Base-by-base conservation (phyloP, 2,888 invertebrate genomes). In the Ochropleura plecta region DNA sequence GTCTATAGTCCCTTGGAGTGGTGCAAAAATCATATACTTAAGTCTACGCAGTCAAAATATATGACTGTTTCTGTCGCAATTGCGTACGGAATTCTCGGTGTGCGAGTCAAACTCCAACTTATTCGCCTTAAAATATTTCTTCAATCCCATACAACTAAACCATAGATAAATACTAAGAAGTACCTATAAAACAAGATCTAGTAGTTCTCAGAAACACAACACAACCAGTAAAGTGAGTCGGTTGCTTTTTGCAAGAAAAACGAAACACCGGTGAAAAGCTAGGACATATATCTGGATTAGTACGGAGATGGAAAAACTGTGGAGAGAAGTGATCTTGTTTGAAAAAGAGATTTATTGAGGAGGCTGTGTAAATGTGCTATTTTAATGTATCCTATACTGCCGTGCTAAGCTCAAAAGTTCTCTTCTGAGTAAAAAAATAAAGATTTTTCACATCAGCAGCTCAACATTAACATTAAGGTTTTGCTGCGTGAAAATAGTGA, bases 241-340 rank as follows among this genome's bases (percentile, higher is more conserved):
- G 63, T 16, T 40, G 40, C 76, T 86, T 88, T 89, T 90, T 91
- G 81, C 82, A 40, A 67, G 76, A 86, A 88, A 89, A 91, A 88
- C 87, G 78, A 73, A 88, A 82, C 89, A 89, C 89, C 90, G 89
- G 91, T 88, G 88, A 89, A 89, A 88, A 79, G 76, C 78, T 78
- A 83, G 90, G 89, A 86, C 86, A 83, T 80, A 81, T 86, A 91
- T 91, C 88, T 91, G 81, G 91, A 91, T 89, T 92, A 92, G 91
- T 84, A 84, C 81, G 55, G 14, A 10, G 55, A 10, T 18, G 42
- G 71, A 82, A 84, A 82, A 82, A 77, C 55, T 44, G 44, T n/a
- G 5, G 18, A 75, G 80, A 16, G 49, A 49, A 30, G 67, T 30
- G 40, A 67, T 55, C 62, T 5, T 55, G 70, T 30, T 49, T n/a